Evolutionary conservation across 2,888 invertebrate genomes (phyloP), one percentile per base, ranked within the genome.

Genomic region (Synergus itoensis): DNA sequence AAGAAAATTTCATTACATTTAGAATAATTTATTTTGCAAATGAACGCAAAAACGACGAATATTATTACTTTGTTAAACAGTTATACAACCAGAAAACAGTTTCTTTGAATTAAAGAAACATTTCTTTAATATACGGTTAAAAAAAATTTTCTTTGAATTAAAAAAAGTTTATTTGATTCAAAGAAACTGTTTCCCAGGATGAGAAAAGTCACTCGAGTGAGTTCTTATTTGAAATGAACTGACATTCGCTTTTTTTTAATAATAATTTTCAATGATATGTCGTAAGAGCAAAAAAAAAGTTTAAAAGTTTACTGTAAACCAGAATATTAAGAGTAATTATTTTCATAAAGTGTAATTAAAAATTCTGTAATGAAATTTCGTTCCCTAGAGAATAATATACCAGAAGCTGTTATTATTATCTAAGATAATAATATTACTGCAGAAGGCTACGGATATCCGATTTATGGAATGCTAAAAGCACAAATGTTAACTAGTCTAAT

Each of bases 1-100:
- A 75, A 67, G 63, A 76, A 75, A 77, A 85, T 86, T 84, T 73
- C 18, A 40, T 57, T 73, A 69, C 21, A 69, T 48, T 28, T 48
- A 16, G 9, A 48, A 48, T 69, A 69, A 69, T 69, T 73, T 48
- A 73, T 40, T 48, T 48, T 45, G 3, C 28, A 36, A 69, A 45
- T 18, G 67, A 1, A 28, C 12, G 8, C 21, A 0, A 9, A n/a
- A 64, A 40, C 36, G 28, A 48, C 7, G 4, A 21, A 48, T 14
- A 7, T 16, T 69, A 48, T 43, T 21, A 21, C 67, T 45, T 28
- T 7, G 48, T 69, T 48, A 69, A 45, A 14, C 16, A 21, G 18
- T 12, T 18, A 16, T 16, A 2, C 28, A 28, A 28, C 3, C 28
- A 28, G 3, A 28, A 28, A 28, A 28, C 2, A 3, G 28, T 28